phyloP scores from a whole-genome alignment of 2,113 vertebrate genomes.

The Centropus bengalensis region DNA sequence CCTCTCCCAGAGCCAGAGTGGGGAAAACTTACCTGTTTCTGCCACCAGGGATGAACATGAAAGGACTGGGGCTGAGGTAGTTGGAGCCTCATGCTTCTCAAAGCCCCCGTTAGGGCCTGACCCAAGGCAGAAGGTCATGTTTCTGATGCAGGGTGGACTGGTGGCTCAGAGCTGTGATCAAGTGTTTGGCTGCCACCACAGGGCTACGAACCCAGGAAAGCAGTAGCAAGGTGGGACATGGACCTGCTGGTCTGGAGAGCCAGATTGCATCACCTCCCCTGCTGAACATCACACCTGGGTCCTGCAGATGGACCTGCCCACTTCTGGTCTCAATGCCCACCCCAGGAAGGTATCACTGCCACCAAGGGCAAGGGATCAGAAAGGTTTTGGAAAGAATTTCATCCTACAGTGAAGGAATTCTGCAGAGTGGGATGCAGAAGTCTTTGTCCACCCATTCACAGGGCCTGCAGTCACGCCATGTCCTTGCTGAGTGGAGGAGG shows the following conservation, averaged over 20 bases:
- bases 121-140: not conserved
- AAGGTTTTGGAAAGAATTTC: not conserved
- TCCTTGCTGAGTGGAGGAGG: not conserved
- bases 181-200: accelerated
- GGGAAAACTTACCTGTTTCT: not conserved
- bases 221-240: not conserved
- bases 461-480: not conserved
- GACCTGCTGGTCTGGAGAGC: not conserved
- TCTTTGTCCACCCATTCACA: no score
- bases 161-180: not conserved
- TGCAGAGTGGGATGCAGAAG: not conserved
- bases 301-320: not conserved
- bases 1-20: accelerated
- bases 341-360: not conserved
- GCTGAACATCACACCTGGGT: not conserved
- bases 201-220: not conserved
- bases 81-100: not conserved
- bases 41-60: not conserved
- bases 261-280: not conserved
- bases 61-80: not conserved
- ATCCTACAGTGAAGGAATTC: not conserved
- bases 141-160: not conserved
- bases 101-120: not conserved
- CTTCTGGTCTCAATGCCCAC: not conserved
- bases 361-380: not conserved